Evolutionary conservation across 2,113 vertebrate genomes (phyloP), one percentile per base, ranked within the genome.

Genomic region (Myrmecobius fasciatus): DNA sequence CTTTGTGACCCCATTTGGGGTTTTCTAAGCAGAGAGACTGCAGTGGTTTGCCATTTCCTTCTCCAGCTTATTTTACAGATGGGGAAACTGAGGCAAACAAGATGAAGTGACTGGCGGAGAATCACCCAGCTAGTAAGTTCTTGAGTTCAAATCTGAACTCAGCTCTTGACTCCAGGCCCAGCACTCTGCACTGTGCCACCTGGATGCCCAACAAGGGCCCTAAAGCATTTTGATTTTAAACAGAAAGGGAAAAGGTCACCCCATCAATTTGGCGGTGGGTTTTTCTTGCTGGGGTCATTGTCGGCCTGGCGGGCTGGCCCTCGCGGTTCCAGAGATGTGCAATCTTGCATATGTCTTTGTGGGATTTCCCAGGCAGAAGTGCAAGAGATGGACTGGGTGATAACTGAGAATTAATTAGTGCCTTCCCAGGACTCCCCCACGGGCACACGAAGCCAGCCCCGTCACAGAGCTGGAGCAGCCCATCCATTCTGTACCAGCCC

Each of bases 321-420:
- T 25, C 43, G 22, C n/a, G 52, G 31, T 28, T 3, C 47, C 8
- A 49, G 1, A 8, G 49, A 3, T 0, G 0, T 2, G 0, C 67
- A 83, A n/a, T 24, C 43, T 2, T 0, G 17, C 47, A 5, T 0
- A 0, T 6, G 1, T 5, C 48, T 75, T 93, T 89, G 56, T 53
- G 53, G 25, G 10, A 48, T 46, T 92, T 51, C 52, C 52, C 95
- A 93, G 89, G 94, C 52, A n/a, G 49, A 47, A 43, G 91, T 0
- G 31, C 17, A 43, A 36, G 49, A 53, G 88, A 53, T 48, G 2
- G 2, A 28, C 95, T 95, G 0, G 90, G 94, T 91, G 90, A 90
- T 94, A 67, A 31, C 43, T 6, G 75, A 25, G 96, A 97, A 97
- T 97, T 93, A 90, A 92, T 96, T 97, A 97, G 97, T 25, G 1